Conservation (phyloP, 2,113 vertebrate species). For the Thymallus thymallus region DNA sequence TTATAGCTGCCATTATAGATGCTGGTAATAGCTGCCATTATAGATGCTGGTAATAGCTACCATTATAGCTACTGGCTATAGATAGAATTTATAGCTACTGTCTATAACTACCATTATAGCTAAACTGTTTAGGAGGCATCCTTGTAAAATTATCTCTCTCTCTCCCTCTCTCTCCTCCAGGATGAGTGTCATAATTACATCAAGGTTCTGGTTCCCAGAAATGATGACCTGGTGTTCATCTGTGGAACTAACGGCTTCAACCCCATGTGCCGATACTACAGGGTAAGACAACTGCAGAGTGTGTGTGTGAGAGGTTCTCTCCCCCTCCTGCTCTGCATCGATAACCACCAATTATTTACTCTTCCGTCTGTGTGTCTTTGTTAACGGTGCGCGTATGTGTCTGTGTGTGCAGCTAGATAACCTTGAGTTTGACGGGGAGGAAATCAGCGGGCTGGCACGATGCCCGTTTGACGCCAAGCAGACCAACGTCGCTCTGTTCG, state of each 20-base stretch:
- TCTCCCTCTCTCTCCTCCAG: slow-evolving; percentile 59
- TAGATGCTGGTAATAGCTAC: too few relatives aligned
- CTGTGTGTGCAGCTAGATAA: slow-evolving; percentile 83
- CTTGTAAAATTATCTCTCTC: not conserved
- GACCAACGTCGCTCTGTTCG: slow-evolving; percentile 98
- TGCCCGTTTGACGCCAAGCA: slow-evolving; percentile 99
- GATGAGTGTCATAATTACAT: slow-evolving; percentile 99
- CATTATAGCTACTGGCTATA: too few relatives aligned
- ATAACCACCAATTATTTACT: not conserved
- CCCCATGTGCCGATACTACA: slow-evolving; percentile 97
- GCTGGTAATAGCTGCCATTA: too few relatives aligned
- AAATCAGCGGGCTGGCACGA: slow-evolving; percentile 96
- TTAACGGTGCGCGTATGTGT: slow-evolving; percentile 33
- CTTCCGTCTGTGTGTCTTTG: not conserved
- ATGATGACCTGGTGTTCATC: slow-evolving; percentile 95
- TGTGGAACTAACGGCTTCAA: slow-evolving; percentile 98
- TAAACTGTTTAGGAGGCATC: too few relatives aligned
- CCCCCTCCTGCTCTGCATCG: not conserved
- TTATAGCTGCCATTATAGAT: too few relatives aligned
- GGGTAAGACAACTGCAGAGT: slow-evolving; percentile 72
- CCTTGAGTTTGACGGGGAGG: slow-evolving; percentile 97
- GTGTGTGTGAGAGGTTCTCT: not conserved
- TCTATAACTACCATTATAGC: too few relatives aligned
- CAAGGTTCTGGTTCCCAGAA: slow-evolving; percentile 97
- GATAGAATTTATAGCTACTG: too few relatives aligned